Percentiles rank a stretch among this genome's conserved stretches.
These are phyloP conservation scores for Rostratula benghalensis DNA, from an alignment of 2,113 vertebrate genomes.

Conservation along the genomic window DNA sequence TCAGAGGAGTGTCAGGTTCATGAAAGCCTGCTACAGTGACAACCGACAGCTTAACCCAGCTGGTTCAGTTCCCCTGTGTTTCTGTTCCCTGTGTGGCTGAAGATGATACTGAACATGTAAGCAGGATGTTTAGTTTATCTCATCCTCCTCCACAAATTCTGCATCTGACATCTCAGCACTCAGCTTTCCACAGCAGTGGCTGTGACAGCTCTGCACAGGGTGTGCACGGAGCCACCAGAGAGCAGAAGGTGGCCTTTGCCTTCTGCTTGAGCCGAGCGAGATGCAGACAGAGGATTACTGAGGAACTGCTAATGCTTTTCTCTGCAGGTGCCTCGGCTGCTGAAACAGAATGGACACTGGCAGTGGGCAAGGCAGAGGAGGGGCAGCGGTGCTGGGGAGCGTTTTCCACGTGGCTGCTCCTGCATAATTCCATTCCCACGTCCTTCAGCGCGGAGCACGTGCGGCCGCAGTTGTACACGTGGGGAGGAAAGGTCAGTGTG, in stretches of 20 bases:
- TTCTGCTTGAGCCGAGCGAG: neutral
- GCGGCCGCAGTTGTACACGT: neutral
- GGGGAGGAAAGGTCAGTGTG: constrained; percentile 24
- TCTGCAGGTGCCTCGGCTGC: constrained; percentile 20
- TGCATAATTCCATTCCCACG: neutral
- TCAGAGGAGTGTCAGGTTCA: neutral
- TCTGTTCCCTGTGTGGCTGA: neutral
- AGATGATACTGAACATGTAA: neutral
- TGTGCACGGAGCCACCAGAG: neutral
- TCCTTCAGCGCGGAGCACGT: neutral
- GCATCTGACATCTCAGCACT: neutral
- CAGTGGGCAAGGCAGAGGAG: constrained; percentile 14
- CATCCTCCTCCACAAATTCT: neutral
- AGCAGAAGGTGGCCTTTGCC: neutral
- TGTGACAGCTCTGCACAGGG: neutral
- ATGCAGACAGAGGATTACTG: neutral
- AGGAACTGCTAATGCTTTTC: constrained; percentile 22
- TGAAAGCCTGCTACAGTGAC: neutral
- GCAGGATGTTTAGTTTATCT: constrained; percentile 19
- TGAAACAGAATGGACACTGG: neutral
- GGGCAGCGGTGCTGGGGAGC: neutral
- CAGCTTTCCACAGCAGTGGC: neutral
- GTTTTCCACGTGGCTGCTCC: constrained; percentile 1
- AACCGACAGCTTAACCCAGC: neutral
- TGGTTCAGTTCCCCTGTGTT: neutral